phyloP scores from a whole-genome alignment of 2,797 vertebrate species.

The Paratrypauchen microcephalus region DNA sequence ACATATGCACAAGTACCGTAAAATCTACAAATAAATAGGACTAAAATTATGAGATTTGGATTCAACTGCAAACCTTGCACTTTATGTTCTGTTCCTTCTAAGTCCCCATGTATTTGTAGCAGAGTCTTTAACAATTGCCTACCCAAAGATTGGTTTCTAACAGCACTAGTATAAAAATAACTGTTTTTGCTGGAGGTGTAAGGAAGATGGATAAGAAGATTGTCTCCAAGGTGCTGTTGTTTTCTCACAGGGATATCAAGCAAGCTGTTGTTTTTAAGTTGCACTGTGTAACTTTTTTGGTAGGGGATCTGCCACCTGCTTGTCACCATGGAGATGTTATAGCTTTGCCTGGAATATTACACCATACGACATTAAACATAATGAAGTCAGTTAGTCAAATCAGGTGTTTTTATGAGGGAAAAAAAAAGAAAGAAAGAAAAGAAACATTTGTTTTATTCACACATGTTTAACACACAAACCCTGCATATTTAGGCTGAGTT shows the following conservation, averaged over 20 bases:
- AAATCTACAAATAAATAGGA: neutral
- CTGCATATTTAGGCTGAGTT: too few species aligned
- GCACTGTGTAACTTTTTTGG: too few species aligned
- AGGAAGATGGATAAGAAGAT: neutral
- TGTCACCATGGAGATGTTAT: too few species aligned
- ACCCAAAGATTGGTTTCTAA: neutral
- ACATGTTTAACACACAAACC: too few species aligned
- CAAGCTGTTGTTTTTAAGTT: neutral
- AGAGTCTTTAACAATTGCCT: neutral
- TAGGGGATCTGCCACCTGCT: too few species aligned
- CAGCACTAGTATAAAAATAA: neutral
- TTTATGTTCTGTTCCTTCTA: neutral
- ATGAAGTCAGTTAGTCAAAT: too few species aligned
- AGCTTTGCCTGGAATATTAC: too few species aligned
- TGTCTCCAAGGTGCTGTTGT: neutral
- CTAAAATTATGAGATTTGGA: neutral
- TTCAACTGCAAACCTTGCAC: neutral
- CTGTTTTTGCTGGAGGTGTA: neutral
- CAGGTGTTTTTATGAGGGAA: too few species aligned
- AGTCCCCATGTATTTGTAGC: neutral
- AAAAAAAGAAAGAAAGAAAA: too few species aligned
- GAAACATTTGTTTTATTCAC: too few species aligned
- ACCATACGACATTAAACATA: too few species aligned
- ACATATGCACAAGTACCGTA: too few species aligned
- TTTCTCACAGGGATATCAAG: neutral